phyloP scores from a whole-genome alignment of 2,888 invertebrate genomes.

The Amitus sp. region DNA sequence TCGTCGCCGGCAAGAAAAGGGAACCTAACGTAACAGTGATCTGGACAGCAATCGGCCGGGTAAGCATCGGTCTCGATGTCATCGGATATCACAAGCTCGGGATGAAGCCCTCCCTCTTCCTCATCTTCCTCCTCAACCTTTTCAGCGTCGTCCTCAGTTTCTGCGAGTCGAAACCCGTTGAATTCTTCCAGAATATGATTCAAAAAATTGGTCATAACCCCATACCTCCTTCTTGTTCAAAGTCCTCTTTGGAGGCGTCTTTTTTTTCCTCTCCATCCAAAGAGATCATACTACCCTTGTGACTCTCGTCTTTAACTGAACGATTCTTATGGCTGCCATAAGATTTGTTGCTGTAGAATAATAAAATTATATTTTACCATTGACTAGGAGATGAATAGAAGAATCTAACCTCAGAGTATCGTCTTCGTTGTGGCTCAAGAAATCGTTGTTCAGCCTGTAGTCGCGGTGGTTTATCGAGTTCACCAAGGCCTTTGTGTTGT shows the following conservation, averaged over 20 bases:
- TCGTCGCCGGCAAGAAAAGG: conserved; percentile 91
- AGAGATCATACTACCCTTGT: conserved; percentile 88
- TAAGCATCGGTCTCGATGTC: conserved; percentile 80
- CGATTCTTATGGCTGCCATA: conserved; percentile 93
- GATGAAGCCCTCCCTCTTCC: conserved; percentile 76
- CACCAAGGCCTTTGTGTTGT: conserved; percentile 79
- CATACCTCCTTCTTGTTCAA: conserved; percentile 79
- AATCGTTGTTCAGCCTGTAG: conserved; percentile 79
- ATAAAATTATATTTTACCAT: conserved; percentile 46
- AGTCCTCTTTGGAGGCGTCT: conserved; percentile 90
- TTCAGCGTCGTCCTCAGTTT: conserved; percentile 56
- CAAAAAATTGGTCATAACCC: neutral
- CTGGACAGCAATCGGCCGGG: conserved; percentile 94
- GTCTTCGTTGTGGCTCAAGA: conserved; percentile 74
- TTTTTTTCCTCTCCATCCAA: conserved; percentile 86
- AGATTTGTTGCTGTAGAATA: conserved; percentile 80
- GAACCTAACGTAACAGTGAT: conserved; percentile 86
- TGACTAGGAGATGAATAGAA: conserved; percentile 28
- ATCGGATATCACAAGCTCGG: conserved; percentile 75
- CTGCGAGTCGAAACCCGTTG: conserved; percentile 53
- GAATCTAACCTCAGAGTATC: conserved; percentile 66
- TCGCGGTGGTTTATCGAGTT: conserved; percentile 86
- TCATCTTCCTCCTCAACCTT: conserved; percentile 73
- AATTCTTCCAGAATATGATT: neutral
- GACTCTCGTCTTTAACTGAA: conserved; percentile 89